Conservation (phyloP, 2,797 vertebrate genomes). For the Selene dorsalis region DNA sequence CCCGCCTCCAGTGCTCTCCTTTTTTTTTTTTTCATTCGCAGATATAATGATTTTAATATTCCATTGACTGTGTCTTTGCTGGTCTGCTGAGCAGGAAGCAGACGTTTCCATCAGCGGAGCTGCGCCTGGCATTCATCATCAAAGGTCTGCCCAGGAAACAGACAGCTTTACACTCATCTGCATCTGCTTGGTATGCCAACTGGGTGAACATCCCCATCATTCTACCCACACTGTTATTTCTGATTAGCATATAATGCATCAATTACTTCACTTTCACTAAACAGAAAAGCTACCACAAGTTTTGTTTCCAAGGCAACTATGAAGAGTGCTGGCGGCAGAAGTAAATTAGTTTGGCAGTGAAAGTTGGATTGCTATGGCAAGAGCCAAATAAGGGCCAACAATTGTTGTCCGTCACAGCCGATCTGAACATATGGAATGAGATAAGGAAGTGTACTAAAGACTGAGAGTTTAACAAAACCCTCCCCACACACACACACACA, state of each 20-base stretch:
- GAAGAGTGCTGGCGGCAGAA: slow-evolving; percentile 67
- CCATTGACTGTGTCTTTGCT: slow-evolving; percentile 75
- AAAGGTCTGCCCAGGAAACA: slow-evolving; percentile 79
- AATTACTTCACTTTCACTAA: slow-evolving; percentile 82
- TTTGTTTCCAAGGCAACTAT: slow-evolving; percentile 83
- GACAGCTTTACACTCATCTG: slow-evolving; percentile 77
- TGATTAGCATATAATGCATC: slow-evolving; percentile 86
- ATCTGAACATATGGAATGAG: slow-evolving; percentile 50
- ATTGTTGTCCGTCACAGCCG: slow-evolving; percentile 53
- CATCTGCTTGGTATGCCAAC: slow-evolving; percentile 83
- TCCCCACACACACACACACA: slow-evolving; percentile 4
- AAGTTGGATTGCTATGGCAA: slow-evolving; percentile 47
- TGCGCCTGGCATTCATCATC: slow-evolving; percentile 80
- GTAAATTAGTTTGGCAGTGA: slow-evolving; percentile 73
- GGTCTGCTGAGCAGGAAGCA: slow-evolving; percentile 81
- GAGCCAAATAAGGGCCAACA: slow-evolving; percentile 55
- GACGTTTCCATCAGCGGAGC: slow-evolving; percentile 78
- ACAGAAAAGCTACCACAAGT: slow-evolving; percentile 72
- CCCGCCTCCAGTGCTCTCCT: slow-evolving; percentile 22
- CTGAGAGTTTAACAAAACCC: slow-evolving; percentile 17
- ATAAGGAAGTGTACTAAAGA: slow-evolving; percentile 19
- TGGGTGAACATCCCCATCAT: slow-evolving; percentile 75
- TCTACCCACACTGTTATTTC: slow-evolving; percentile 78
- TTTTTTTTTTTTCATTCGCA: slow-evolving; percentile 38
- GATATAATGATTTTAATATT: slow-evolving; percentile 81